Evolutionary conservation across 2,113 vertebrate genomes (phyloP).

Genomic region (Cochlearius cochlearius): DNA sequence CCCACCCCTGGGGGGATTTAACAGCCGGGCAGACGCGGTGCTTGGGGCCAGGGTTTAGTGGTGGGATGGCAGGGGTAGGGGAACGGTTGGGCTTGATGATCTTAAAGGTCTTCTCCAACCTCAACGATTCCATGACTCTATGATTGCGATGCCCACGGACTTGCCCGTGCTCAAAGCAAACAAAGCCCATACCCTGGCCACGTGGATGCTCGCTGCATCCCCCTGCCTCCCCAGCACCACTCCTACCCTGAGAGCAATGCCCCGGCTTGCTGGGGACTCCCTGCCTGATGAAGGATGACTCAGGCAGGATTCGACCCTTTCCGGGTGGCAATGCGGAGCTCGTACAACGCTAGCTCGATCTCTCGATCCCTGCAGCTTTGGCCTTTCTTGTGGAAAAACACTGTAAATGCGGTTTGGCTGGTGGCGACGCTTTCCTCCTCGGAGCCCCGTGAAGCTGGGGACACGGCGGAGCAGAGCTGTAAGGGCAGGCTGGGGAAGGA

Average conservation of each 20-base stretch:
- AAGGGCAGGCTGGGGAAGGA: neutral
- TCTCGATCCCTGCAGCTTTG: neutral
- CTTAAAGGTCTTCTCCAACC: too few relatives aligned
- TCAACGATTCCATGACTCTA: too few relatives aligned
- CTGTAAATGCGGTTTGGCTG: neutral
- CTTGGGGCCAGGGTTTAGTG: too few relatives aligned
- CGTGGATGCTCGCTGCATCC: neutral
- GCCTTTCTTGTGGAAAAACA: neutral
- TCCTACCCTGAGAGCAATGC: neutral
- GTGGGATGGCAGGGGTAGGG: too few relatives aligned
- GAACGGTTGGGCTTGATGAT: too few relatives aligned
- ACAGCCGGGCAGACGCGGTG: too few relatives aligned
- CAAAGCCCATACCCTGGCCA: neutral
- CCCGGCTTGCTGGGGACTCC: neutral
- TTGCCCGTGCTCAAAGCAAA: rapidly evolving
- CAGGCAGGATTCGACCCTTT: neutral
- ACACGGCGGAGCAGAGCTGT: neutral
- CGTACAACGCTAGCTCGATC: neutral
- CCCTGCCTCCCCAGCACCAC: neutral
- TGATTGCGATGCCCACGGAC: too few relatives aligned
- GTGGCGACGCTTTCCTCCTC: neutral
- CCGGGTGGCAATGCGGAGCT: rapidly evolving
- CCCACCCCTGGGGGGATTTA: too few relatives aligned
- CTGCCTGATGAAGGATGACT: neutral
- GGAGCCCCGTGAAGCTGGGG: neutral